These are phyloP conservation scores for Macheiramphus alcinus DNA, from an alignment of 2,113 vertebrate species.

Conservation along the genomic window DNA sequence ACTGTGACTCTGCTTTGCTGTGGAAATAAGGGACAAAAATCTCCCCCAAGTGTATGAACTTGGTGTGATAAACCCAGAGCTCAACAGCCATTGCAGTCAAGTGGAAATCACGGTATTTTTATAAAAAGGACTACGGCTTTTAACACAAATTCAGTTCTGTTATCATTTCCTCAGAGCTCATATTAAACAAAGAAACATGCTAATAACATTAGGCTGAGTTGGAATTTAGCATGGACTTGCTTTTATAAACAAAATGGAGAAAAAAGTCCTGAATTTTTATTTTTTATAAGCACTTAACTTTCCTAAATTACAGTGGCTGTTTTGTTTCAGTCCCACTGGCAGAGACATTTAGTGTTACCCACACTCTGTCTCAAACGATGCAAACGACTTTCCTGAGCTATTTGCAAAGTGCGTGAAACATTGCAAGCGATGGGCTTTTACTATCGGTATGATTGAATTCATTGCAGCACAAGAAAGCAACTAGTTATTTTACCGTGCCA, in stretches of 20 bases:
- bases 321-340: background rate
- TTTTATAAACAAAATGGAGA: background rate
- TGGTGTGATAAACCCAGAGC: background rate
- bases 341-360: background rate
- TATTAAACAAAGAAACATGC: background rate
- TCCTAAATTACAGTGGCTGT: background rate
- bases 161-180: background rate
- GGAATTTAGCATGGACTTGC: background rate
- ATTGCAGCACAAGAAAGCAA: constrained; percentile 58
- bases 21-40: background rate
- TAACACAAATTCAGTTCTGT: background rate
- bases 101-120: background rate
- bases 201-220: background rate
- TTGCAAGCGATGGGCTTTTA: background rate
- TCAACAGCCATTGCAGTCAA: background rate
- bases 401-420: background rate
- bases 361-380: background rate
- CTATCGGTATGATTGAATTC: constrained; percentile 20
- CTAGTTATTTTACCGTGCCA: constrained; percentile 63
- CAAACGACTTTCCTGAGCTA: background rate
- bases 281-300: background rate
- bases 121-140: background rate
- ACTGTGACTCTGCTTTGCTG: background rate
- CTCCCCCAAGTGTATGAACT: background rate
- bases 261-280: background rate